phyloP scores from a whole-genome alignment of 2,888 invertebrate genomes.

The Stenoptilia bipunctidactyla region DNA sequence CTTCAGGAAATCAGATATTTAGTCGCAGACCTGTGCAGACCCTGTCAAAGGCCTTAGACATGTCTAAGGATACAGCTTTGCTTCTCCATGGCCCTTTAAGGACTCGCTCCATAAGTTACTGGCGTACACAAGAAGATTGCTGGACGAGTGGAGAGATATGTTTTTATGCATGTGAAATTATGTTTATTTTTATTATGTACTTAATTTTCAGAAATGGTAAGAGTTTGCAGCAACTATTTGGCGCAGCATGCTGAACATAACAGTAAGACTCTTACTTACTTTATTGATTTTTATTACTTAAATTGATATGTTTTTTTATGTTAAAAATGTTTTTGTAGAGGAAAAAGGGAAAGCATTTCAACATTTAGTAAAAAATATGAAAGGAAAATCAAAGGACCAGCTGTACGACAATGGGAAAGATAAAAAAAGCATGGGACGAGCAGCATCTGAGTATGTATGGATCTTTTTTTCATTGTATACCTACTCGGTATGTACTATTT shows the following conservation, averaged over 20 bases:
- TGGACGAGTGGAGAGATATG: too few species aligned
- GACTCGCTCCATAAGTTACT: too few species aligned
- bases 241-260: constrained; percentile 45
- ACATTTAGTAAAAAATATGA: constrained; percentile 32
- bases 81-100: too few species aligned
- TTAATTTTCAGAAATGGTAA: constrained; percentile 44
- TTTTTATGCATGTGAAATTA: too few species aligned
- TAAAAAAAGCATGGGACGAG: constrained; percentile 25
- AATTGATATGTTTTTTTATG: background rate
- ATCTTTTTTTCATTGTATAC: background rate
- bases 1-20: too few species aligned
- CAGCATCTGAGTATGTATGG: constrained; percentile 36
- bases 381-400: constrained; percentile 23
- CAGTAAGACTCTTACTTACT: constrained; percentile 27
- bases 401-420: constrained; percentile 33
- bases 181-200: too few species aligned
- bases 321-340: constrained; percentile 28
- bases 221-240: constrained; percentile 41
- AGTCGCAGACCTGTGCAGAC: too few species aligned
- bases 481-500: too few species aligned
- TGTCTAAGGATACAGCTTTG: too few species aligned
- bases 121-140: too few species aligned
- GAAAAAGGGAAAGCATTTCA: constrained; percentile 47
- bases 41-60: too few species aligned
- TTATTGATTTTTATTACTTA: too few species aligned